These are phyloP conservation scores for Tiaroga cobitis DNA, from an alignment of 2,797 vertebrate genomes.

Conservation along the genomic window DNA sequence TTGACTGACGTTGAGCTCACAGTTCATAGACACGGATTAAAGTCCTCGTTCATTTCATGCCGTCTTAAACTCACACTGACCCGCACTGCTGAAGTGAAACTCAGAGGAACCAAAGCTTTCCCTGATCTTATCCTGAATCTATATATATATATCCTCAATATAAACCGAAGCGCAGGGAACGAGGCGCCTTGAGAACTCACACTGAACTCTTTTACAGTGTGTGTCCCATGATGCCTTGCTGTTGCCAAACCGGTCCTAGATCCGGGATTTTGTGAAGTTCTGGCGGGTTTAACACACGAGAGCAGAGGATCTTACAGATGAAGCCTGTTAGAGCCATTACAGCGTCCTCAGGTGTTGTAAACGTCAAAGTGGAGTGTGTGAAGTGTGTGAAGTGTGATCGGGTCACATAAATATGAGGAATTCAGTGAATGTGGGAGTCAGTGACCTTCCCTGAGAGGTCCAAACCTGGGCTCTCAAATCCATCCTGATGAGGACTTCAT, in stretches of 20 bases:
- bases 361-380: constrained; percentile 63
- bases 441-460: background rate
- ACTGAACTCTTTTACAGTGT: constrained; percentile 1
- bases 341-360: constrained; percentile 66
- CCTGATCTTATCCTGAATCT: background rate
- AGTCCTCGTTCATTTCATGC: background rate
- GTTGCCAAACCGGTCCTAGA: constrained; percentile 57
- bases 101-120: background rate
- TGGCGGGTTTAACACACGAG: no score
- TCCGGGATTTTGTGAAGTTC: constrained; percentile 46
- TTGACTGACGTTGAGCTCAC: no score
- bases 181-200: background rate
- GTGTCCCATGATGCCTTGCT: background rate
- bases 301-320: constrained; percentile 43
- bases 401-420: constrained; percentile 16
- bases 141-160: background rate
- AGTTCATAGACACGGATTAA: background rate
- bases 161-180: background rate
- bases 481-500: background rate
- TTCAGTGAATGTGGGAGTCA: constrained; percentile 3
- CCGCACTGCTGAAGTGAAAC: background rate
- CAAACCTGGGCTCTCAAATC: background rate
- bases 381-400: constrained; percentile 32
- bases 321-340: constrained; percentile 53
- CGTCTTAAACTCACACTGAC: background rate